Conservation (phyloP, 2,888 invertebrate genomes). For the Agonopterix arenella region DNA sequence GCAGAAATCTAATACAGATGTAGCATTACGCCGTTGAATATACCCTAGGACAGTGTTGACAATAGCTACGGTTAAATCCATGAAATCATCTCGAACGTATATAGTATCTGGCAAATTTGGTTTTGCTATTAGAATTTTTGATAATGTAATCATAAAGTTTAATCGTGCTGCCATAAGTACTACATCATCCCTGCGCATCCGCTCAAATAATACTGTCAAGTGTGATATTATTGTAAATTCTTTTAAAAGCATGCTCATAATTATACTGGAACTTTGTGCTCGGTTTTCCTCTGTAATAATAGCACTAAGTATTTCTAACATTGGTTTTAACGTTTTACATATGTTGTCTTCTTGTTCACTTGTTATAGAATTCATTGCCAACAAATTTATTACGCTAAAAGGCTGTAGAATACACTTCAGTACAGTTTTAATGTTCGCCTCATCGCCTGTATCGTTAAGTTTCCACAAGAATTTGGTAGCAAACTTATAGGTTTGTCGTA, state of each 20-base stretch:
- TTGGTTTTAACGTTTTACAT: slow-evolving; percentile 71
- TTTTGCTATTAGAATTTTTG: slow-evolving; percentile 47
- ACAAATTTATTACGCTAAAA: slow-evolving; percentile 71
- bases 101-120: slow-evolving; percentile 40
- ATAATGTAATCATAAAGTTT: slow-evolving; percentile 56
- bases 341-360: slow-evolving; percentile 69
- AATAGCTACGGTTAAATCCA: slow-evolving; percentile 43
- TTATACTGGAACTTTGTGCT: slow-evolving; percentile 45
- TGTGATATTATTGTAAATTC: slow-evolving; percentile 50
- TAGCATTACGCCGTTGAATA: slow-evolving; percentile 39
- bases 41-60: slow-evolving; percentile 47
- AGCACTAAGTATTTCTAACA: slow-evolving; percentile 73
- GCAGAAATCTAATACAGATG: slow-evolving; percentile 48
- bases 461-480: slow-evolving; percentile 77
- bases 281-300: slow-evolving; percentile 71
- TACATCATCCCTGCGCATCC: slow-evolving; percentile 61
- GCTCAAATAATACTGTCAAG: slow-evolving; percentile 48
- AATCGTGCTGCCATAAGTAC: slow-evolving; percentile 66
- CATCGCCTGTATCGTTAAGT: slow-evolving; percentile 64
- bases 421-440: slow-evolving; percentile 71
- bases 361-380: slow-evolving; percentile 63
- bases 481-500: slow-evolving; percentile 80
- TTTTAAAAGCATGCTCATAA: slow-evolving; percentile 38
- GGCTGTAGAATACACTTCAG: slow-evolving; percentile 76
- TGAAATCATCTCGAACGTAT: slow-evolving; percentile 44